Conservation (phyloP, 2,888 invertebrate species). For the Papilio demoleus region DNA sequence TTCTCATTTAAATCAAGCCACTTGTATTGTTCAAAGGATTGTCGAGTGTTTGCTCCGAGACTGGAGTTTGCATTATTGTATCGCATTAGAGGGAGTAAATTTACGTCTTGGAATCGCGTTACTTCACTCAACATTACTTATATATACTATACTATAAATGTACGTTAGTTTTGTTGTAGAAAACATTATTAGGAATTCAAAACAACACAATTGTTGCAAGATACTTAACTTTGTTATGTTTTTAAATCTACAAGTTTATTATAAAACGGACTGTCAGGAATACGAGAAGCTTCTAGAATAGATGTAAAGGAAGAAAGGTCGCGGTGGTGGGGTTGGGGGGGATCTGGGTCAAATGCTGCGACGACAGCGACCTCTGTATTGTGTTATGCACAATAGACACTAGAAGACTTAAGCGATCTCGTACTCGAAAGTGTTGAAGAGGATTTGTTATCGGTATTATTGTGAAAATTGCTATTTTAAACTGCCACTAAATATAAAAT, state of each 20-base stretch:
- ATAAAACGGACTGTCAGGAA: constrained; percentile 1
- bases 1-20: constrained; percentile 17
- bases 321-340: neutral
- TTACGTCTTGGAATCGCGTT: neutral
- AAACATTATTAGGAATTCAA: neutral
- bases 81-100: neutral
- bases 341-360: constrained; percentile 35
- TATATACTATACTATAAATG: too few relatives aligned
- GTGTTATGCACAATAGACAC: constrained; percentile 30
- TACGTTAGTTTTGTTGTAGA: too few relatives aligned
- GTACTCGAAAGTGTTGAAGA: constrained; percentile 5
- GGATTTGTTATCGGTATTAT: neutral
- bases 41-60: constrained; percentile 2
- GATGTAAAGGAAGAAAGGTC: constrained; percentile 34
- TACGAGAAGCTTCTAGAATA: constrained; percentile 26
- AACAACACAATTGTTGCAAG: neutral
- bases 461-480: neutral
- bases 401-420: constrained; percentile 10
- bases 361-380: constrained; percentile 28
- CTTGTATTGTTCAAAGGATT: constrained; percentile 16
- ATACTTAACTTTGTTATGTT: constrained; percentile 16
- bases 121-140: neutral
- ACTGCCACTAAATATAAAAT: neutral
- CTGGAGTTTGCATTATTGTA: neutral
- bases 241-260: constrained; percentile 26